Evolutionary conservation across 2,797 vertebrate genomes (phyloP), one percentile per base, ranked within the genome.

Genomic region (Salarias fasciatus): DNA sequence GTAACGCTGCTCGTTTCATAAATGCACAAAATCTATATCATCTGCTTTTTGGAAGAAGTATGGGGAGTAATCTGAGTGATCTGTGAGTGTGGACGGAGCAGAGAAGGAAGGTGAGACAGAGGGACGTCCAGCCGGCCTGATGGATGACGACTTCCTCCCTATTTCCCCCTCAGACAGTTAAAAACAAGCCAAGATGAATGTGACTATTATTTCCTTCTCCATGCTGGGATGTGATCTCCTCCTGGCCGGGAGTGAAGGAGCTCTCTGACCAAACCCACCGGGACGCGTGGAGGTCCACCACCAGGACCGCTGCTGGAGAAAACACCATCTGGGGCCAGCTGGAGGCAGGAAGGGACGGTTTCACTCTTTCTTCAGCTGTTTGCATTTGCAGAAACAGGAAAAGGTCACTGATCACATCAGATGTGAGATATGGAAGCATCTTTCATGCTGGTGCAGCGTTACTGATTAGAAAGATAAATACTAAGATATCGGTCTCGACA

Each of bases 141-240:
- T 41, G 57, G 75, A 72, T 12, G 49, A 46, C 51, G 60, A 42
- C 57, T 48, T 30, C 5, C 7, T 57, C 53, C 43, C 45, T 14
- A 11, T 57, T 64, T 61, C 74, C 35, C 35, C 42, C 18, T 50
- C 6, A 33, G 37, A 54, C 54, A 44, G 45, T 54, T 10, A 49
- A 49, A 77, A 75, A 75, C 68, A 77, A 71, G 53, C 18, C 66
- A 53, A 41, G 57, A 73, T 75, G 66, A 75, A 83, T 53, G 55
- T 60, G 71, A 40, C 58, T 63, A 57, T 75, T 75, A 77, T 77
- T 74, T 35, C 77, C 74, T 35, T 76, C 69, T 56, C 60, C 50
- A 0, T 30, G 66, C 67, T 46, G 68, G 72, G 68, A 77, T 79
- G 70, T 80, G 71, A 85, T 69, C 77, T 86, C 76, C 81, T 85